Base-by-base conservation (phyloP, 2,888 invertebrate genomes). In the Acleris literana region DNA sequence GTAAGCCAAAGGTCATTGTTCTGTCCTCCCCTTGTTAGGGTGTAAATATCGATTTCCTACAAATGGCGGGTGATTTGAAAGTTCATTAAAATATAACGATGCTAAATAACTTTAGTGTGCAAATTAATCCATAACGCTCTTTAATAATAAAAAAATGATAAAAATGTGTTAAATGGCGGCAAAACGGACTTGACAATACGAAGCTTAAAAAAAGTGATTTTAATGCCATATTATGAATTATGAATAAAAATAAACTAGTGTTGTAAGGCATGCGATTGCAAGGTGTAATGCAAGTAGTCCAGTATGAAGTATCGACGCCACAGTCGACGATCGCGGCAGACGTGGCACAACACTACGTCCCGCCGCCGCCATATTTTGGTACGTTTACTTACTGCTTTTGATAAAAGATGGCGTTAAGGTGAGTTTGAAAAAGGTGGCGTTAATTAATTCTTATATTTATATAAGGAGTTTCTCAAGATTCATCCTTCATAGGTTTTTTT, bases 241-340 rank as follows among this genome's bases (percentile, higher is more conserved):
- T 4, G 53, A 69, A 65, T 67, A 61, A 57, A 74, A 76, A 69
- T 58, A 33, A 58, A 48, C 57, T 63, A 65, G 58, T 69, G 55
- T 22, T 60, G 67, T 59, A 77, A 73, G 80, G 78, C 74, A 94
- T 94, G 94, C 94, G 93, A 86, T 92, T 94, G 94, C 94, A 93
- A 86, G 94, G 94, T 75, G 92, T 94, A 73, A 94, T 95, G 94
- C 95, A 94, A 91, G 93, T 95, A 71, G 90, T 95, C 64, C 94
- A 95, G 75, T 95, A 95, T 80, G 94, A 94, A 82, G 93, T 94
- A 75, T 88, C 92, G 71, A 84, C 91, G 65, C 88, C 89, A 0
- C 93, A 94, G 74, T 90, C 92, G 73, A 89, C 87, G 46, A 84
- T 92, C 63, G 87, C 92, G 39, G 86, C 87, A 18, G 89, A 91